Evolutionary conservation across 1,140 invertebrate species (phyloP).

Genomic region (Vollenhovia emeryi): DNA sequence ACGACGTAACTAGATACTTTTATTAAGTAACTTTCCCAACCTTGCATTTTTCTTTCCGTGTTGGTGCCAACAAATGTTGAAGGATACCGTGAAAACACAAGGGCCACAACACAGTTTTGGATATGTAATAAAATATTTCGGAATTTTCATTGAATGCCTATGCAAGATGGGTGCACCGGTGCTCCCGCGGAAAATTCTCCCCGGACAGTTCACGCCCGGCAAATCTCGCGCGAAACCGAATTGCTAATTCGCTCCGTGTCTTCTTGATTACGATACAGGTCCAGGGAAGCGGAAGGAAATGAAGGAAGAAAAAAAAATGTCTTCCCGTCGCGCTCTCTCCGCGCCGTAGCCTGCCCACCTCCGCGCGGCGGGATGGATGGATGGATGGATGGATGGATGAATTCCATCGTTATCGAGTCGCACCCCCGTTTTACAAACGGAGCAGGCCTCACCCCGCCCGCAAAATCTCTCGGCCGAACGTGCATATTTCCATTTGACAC

Average conservation of each 20-base stretch:
- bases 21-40: too few species aligned
- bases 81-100: not conserved
- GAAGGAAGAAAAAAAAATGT: slow-evolving; percentile 62
- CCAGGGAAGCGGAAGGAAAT: slow-evolving; percentile 67
- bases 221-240: slow-evolving; percentile 70
- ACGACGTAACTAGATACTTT: too few species aligned
- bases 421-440: slow-evolving; percentile 75
- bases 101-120: not conserved
- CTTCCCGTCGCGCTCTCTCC: slow-evolving; percentile 56
- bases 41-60: too few species aligned
- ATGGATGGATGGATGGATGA: slow-evolving; percentile 67
- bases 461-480: slow-evolving; percentile 77
- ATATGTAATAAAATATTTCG: slow-evolving; percentile 24
- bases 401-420: slow-evolving; percentile 78
- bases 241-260: slow-evolving; percentile 72
- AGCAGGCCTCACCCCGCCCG: slow-evolving; percentile 70
- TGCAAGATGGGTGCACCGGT: not conserved
- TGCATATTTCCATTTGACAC: slow-evolving; percentile 77
- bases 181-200: slow-evolving; percentile 65
- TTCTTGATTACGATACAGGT: slow-evolving; percentile 74
- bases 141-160: not conserved
- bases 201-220: slow-evolving; percentile 14
- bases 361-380: slow-evolving; percentile 63
- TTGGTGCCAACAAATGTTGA: not conserved
- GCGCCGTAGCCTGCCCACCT: slow-evolving; percentile 4